phyloP scores from a whole-genome alignment of 2,888 invertebrate species.

The Melanchra persicariae region DNA sequence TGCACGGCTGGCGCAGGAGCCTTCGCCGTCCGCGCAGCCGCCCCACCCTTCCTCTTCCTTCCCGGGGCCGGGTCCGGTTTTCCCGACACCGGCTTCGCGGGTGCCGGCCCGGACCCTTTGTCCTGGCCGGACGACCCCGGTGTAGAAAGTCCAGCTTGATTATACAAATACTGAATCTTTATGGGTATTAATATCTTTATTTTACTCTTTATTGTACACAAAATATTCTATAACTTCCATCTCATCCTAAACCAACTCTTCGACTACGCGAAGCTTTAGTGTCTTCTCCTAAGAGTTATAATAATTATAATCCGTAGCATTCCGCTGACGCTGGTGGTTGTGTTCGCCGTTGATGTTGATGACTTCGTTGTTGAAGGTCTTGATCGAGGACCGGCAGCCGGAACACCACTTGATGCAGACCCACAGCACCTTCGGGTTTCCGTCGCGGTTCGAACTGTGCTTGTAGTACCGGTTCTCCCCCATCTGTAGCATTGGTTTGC shows the following conservation, averaged over 20 bases:
- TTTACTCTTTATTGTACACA: too few species aligned
- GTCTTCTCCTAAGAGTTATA: constrained; percentile 23
- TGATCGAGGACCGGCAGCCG: constrained; percentile 74
- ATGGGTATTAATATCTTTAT: too few species aligned
- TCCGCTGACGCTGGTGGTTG: constrained; percentile 63
- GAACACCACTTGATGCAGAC: constrained; percentile 66
- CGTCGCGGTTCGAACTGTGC: constrained; percentile 66
- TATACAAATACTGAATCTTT: background rate
- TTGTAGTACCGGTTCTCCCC: constrained; percentile 70
- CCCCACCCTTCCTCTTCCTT: too few species aligned
- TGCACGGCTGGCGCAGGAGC: too few species aligned
- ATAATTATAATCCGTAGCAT: constrained; percentile 24
- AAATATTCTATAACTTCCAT: background rate
- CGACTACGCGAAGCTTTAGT: background rate
- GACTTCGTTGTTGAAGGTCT: constrained; percentile 72
- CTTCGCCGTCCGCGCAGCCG: too few species aligned
- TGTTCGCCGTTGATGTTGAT: constrained; percentile 67
- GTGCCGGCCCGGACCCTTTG: too few species aligned
- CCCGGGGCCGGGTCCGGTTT: too few species aligned
- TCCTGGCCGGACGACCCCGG: too few species aligned
- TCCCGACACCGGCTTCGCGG: too few species aligned
- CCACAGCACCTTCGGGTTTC: constrained; percentile 70
- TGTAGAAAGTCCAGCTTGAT: too few species aligned
- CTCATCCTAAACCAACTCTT: background rate
- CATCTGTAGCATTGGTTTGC: constrained; percentile 60